Conservation (phyloP, 2,797 vertebrate genomes). For the Thalassophryne amazonica region DNA sequence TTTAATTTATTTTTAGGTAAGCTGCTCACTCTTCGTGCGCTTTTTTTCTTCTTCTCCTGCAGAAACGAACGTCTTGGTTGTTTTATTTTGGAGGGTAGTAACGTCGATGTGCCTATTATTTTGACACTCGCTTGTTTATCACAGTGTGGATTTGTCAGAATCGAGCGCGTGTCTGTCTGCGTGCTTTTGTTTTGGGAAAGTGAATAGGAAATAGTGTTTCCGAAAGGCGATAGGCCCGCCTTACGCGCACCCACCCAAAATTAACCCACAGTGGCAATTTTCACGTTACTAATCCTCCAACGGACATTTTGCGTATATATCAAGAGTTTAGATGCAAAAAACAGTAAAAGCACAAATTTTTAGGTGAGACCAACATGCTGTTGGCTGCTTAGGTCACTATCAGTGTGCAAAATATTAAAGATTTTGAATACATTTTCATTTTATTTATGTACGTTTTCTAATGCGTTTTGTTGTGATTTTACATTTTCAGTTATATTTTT, state of each 20-base stretch:
- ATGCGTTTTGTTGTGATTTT: too few species aligned
- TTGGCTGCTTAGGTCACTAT: too few species aligned
- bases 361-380: too few species aligned
- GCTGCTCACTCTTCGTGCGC: background rate
- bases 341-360: too few species aligned
- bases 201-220: background rate
- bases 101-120: background rate
- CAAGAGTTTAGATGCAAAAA: too few species aligned
- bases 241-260: background rate
- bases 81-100: background rate
- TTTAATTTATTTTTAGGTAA: constrained; percentile 70
- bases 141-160: background rate
- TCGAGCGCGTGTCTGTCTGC: background rate
- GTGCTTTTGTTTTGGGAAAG: constrained; percentile 7
- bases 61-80: too few species aligned
- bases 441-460: too few species aligned
- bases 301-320: too few species aligned
- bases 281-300: background rate
- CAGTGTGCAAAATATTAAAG: too few species aligned
- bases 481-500: too few species aligned
- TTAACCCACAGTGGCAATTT: background rate
- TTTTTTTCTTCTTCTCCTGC: too few species aligned
- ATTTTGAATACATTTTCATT: too few species aligned
- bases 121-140: background rate
- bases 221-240: background rate